Percentiles rank a stretch among this genome's conserved stretches.
phyloP scores from a whole-genome alignment of 2,888 invertebrate genomes.

The Tetranychus truncatus region DNA sequence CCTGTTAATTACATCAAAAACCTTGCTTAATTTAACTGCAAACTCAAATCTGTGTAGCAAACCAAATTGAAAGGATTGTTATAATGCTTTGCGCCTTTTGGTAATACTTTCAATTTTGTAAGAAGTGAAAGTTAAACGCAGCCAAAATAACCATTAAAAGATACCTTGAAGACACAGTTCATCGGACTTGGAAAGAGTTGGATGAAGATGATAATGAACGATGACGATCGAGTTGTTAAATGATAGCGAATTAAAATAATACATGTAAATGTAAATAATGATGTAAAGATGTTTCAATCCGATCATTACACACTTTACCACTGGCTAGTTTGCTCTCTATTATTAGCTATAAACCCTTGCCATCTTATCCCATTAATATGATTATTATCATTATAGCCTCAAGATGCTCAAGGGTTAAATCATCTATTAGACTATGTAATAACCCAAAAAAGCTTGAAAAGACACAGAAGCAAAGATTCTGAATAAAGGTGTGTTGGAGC shows the following conservation, averaged over 20 bases:
- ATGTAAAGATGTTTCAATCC: background rate
- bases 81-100: too few species aligned
- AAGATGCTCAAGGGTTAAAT: background rate
- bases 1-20: background rate
- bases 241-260: background rate
- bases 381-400: background rate
- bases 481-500: too few species aligned
- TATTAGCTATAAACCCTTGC: background rate
- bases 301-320: background rate
- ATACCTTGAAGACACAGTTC: background rate
- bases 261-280: background rate
- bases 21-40: background rate
- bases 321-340: background rate
- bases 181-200: background rate
- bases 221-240: background rate
- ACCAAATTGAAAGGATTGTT: too few species aligned
- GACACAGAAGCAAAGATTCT: too few species aligned
- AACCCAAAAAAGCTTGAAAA: too few species aligned
- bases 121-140: background rate
- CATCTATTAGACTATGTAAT: background rate
- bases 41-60: background rate
- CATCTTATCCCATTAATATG: background rate
- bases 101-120: background rate
- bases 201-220: background rate
- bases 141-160: background rate